Percentiles rank a stretch among this genome's conserved stretches.
These are phyloP conservation scores for Parauchenoglanis ngamensis DNA, from an alignment of 2,797 vertebrate genomes.

Conservation along the genomic window DNA sequence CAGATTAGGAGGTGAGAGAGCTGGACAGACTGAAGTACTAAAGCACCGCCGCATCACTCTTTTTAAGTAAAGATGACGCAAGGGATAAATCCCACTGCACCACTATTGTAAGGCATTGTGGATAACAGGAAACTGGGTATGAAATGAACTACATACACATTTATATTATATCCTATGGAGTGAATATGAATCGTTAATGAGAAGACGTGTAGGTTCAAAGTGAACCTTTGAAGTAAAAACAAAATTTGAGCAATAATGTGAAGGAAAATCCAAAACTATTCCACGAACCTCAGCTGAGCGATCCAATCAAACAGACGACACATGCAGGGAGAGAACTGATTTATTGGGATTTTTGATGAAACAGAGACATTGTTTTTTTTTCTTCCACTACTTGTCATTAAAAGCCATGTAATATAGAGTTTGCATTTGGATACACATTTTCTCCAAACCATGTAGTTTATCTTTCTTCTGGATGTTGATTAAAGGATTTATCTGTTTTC, in stretches of 20 bases:
- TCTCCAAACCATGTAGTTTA: not conserved
- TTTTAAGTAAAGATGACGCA: not conserved
- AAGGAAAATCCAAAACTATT: not conserved
- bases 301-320: not conserved
- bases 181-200: not conserved
- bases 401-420: not conserved
- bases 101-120: not conserved
- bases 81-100: not conserved
- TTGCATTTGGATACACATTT: not conserved
- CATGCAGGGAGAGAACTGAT: conserved; percentile 8
- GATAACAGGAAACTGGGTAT: not conserved
- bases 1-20: not conserved
- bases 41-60: not conserved
- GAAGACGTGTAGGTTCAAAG: not conserved
- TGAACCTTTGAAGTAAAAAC: not conserved
- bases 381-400: not conserved
- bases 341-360: conserved; percentile 33
- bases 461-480: not conserved
- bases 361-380: not conserved
- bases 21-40: not conserved
- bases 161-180: not conserved
- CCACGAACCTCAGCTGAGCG: not conserved
- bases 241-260: no score
- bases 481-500: not conserved
- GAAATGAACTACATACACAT: not conserved